Evolutionary conservation across 2,888 invertebrate genomes (phyloP), one percentile per base, ranked within the genome.

Genomic region (Eurytoma californica): DNA sequence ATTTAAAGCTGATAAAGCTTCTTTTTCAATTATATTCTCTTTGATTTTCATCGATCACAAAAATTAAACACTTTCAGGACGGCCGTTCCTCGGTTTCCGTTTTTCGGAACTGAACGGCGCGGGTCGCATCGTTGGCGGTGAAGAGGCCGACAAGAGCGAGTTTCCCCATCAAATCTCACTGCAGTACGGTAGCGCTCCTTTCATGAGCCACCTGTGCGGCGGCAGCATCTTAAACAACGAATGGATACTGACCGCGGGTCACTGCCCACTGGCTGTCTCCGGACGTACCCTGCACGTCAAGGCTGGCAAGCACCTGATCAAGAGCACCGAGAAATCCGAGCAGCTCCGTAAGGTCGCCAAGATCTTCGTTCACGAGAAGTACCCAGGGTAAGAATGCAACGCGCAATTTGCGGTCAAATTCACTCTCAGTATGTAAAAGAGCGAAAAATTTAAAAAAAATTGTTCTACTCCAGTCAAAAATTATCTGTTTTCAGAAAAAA

Each of bases 121-220:
- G 4, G 51, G 51, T 20, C 70, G 77, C 9, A 83, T 87, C 65
- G 86, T 87, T 16, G 87, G 87, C 9, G 87, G 87, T 0, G 66
- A 80, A 47, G 78, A 90, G 2, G 91, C 92, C 1, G 73, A 55
- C 0, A 86, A 88, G 30, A 90, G 91, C 57, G 84, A 89, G 3
- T 92, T 91, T 53, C 91, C 92, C 0, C 91, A 90, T 83, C 91
- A 91, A 79, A 89, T 91, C 1, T 91, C 92, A 0, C 82, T 92
- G 76, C 91, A 89, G 84, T 83, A 85, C 74, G 88, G 87, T n/a
- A 65, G 84, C 16, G 77, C 86, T 2, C 83, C 85, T 0, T 72
- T 69, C 49, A 83, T 74, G 58, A 60, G 51, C 2, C 84, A 84
- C 53, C 81, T 85, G 49, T 92, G 92, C 72, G 91, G 91, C 2